phyloP scores from a whole-genome alignment of 2,113 vertebrate species.

The Dolichallabes microphthalmus region DNA sequence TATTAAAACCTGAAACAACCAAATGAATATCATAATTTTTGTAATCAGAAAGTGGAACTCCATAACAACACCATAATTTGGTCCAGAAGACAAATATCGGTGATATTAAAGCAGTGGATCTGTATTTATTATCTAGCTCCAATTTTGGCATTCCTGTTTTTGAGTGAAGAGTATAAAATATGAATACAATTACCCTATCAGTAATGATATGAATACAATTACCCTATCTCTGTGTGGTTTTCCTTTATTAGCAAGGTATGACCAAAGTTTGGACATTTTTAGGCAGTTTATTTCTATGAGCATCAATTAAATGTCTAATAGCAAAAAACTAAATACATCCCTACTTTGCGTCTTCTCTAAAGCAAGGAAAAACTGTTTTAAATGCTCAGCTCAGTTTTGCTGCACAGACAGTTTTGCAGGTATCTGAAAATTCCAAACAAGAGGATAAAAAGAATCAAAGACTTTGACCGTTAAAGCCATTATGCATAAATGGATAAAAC shows the following conservation, averaged over 20 bases:
- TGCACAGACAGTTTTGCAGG: background rate
- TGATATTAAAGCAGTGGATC: no score
- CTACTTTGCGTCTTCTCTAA: background rate
- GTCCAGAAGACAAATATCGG: no score
- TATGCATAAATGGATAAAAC: background rate
- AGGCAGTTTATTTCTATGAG: background rate
- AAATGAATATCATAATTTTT: no score
- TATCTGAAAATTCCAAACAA: background rate
- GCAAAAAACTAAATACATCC: background rate
- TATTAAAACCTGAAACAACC: no score
- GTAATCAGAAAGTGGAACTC: no score
- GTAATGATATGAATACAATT: background rate
- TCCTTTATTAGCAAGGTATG: background rate
- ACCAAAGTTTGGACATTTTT: background rate
- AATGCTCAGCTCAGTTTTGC: background rate
- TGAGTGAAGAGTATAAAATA: background rate
- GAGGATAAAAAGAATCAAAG: background rate
- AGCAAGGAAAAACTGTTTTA: background rate
- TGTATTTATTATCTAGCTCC: background rate
- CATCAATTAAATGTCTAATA: background rate
- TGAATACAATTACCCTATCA: background rate
- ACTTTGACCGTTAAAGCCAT: background rate
- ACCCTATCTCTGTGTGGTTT: background rate
- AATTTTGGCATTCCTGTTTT: background rate
- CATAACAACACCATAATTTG: no score